Evolutionary conservation across 2,113 vertebrate genomes (phyloP), one percentile per base, ranked within the genome.

Genomic region (Cavia aperea): DNA sequence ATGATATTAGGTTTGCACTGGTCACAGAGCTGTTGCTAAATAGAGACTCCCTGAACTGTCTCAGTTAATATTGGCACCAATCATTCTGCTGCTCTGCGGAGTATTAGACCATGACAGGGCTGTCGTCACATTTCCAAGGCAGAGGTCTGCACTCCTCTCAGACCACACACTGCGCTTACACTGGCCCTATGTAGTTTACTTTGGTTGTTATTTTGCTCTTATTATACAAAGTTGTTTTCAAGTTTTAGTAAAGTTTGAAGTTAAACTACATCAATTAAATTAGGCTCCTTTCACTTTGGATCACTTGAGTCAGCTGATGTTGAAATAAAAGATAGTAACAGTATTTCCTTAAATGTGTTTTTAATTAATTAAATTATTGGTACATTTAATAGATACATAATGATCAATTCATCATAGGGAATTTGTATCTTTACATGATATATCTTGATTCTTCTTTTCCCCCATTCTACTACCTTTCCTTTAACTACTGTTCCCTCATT

Each of bases 31-130:
- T 89, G 81, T 89, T 89, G 79, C 83, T 93, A 95, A 95, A 96
- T 86, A 87, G 81, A 94, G 86, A 94, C 83, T 97, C 91, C 58
- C 49, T 83, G 91, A 93, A 95, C 95, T 96, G 96, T 97, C 96
- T 0, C 14, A 93, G 70, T 96, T 94, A 96, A 96, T 97, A 96
- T n/a, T 92, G 62, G 54, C 65, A 92, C 79, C 91, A 95, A 95
- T 96, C 95, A 92, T 84, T 97, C 95, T 94, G 72, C 72, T 94
- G 96, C 90, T 91, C 70, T 85, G 58, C 62, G 26, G 91, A 90
- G 92, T 93, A 89, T 75, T 70, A 72, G 93, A 96, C 86, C 94
- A 94, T 92, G 86, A 95, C 95, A 81, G 39, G 56, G 51, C 81
- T 93, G 79, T 70, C 43, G 75, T 84, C 83, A 94, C 39, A 16